Conservation (phyloP, 2,113 vertebrate genomes). For the Varanus komodoensis region DNA sequence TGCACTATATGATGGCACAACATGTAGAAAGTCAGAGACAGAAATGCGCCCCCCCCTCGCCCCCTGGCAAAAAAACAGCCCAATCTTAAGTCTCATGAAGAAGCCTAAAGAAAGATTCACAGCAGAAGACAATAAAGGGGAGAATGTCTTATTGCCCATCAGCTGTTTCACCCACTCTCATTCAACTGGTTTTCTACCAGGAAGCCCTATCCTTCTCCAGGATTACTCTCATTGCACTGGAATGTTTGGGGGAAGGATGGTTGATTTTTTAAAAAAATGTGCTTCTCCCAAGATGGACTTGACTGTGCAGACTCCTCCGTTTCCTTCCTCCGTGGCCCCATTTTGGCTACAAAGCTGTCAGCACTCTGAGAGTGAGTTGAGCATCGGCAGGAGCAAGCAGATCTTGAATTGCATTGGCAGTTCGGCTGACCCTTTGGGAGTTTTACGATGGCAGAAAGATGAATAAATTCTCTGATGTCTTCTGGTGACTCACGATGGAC, state of each 20-base stretch:
- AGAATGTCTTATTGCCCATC: not conserved
- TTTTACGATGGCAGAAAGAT: not conserved
- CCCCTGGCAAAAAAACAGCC: too few relatives aligned
- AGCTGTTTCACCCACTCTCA: not conserved
- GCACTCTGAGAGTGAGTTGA: not conserved
- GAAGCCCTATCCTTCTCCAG: not conserved
- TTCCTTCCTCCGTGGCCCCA: not conserved
- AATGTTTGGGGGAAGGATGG: not conserved
- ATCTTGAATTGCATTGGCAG: not conserved
- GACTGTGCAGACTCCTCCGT: not conserved
- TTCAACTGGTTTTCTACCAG: not conserved
- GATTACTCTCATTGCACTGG: not conserved
- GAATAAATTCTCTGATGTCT: slow-evolving; percentile 12
- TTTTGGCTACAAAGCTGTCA: not conserved
- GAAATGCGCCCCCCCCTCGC: too few relatives aligned
- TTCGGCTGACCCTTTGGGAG: not conserved
- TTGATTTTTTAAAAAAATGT: not conserved
- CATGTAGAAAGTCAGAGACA: too few relatives aligned
- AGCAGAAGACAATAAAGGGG: too few relatives aligned
- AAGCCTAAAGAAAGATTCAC: too few relatives aligned
- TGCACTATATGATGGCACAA: too few relatives aligned
- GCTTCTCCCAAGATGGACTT: not conserved
- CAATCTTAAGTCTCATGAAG: too few relatives aligned
- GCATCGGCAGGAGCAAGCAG: not conserved
- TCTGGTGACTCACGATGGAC: not conserved